Base-by-base conservation (phyloP, 1,140 invertebrate species). In the Drosophila insularis region DNA sequence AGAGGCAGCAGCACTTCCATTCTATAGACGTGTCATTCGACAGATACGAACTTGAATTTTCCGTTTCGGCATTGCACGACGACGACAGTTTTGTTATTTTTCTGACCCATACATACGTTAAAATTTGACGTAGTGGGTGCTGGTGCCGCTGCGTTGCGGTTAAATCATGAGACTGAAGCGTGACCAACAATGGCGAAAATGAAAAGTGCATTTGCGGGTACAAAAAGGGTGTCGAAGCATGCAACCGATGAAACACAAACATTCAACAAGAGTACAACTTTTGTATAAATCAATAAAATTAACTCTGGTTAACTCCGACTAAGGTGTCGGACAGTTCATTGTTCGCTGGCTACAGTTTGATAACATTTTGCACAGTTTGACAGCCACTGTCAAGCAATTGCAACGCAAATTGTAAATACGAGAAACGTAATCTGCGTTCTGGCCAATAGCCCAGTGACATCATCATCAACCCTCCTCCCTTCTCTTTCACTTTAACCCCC, bases 1-100 rank as follows among this genome's bases (percentile, higher is more conserved):
- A 50, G 43, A 50, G 17, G 43, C 27, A 27, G 27, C 27, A 27
- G 27, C 43, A 50, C 43, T n/a, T 50, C 17, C 43, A 11, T 10
- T 50, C 62, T 81, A 71, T 61, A 74, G 68, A 81, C 80, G 79
- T 81, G 78, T 80, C 78, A 80, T 69, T 69, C 73, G 65, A 14
- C 54, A 61, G 31, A 54, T 53, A 68, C 73, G 73, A 75, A 75
- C 73, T 75, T 75, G 73, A 72, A 58, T 68, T 63, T 59, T 59
- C 64, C 73, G 39, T 21, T 35, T 75, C 73, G 71, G 71, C 56
- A 73, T 37, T 39, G 4, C n/a, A 50, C 64, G 23, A 55, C 64
- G 23, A 55, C 62, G 54, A 72, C 60, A 68, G 59, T 73, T 27
- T 27, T 32, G 31, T 37, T 58, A 19, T 6, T 58, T 11, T 23